phyloP scores from a whole-genome alignment of 2,797 vertebrate species.

The Alauda arvensis region DNA sequence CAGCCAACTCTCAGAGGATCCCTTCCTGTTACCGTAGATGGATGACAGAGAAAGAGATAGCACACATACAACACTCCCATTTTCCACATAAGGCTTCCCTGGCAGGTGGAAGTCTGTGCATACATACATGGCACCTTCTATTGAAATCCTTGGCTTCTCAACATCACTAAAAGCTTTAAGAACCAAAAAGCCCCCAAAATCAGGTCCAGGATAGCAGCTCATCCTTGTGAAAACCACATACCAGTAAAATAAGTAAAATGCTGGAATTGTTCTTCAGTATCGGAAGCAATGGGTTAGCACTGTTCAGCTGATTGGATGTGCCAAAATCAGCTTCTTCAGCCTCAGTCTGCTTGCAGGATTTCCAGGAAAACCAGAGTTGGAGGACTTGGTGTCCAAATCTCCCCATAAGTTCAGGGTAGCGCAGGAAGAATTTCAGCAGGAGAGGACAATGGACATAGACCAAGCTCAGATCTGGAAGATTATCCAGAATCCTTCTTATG shows the following conservation, averaged over 20 bases:
- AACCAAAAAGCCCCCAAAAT: background rate
- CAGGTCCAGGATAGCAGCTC: background rate
- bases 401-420: constrained; percentile 80
- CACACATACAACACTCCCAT: background rate
- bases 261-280: constrained; percentile 79
- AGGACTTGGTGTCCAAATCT: constrained; percentile 77
- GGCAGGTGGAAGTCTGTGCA: background rate
- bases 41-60: background rate
- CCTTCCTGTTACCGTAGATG: background rate
- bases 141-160: background rate
- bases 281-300: constrained; percentile 67
- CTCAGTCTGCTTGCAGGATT: constrained; percentile 46
- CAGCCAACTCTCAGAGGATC: background rate
- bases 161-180: background rate
- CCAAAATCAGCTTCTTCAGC: background rate
- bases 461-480: constrained; percentile 71
- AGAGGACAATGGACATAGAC: constrained; percentile 83
- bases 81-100: background rate
- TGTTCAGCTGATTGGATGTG: background rate
- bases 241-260: constrained; percentile 82
- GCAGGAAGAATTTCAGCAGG: constrained; percentile 84
- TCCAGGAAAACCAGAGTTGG: constrained; percentile 82
- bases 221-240: constrained; percentile 59
- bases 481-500: constrained; percentile 77
- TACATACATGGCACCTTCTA: background rate